Conservation (phyloP, 2,888 invertebrate species). For the Strigamia transsilvanica region DNA sequence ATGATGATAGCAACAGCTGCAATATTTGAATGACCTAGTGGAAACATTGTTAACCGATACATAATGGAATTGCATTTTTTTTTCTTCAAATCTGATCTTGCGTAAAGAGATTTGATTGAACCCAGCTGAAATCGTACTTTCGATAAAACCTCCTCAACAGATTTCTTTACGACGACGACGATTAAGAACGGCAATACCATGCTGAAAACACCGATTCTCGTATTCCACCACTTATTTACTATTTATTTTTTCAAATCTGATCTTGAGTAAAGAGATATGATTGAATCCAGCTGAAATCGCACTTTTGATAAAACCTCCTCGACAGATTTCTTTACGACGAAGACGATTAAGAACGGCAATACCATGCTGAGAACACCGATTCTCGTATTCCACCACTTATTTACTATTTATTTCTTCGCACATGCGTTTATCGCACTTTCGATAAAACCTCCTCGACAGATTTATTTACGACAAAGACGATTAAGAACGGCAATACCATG, state of each 20-base stretch:
- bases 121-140: no score
- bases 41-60: background rate
- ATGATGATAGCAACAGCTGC: conserved; percentile 5
- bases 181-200: background rate
- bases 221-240: background rate
- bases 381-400: background rate
- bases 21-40: background rate
- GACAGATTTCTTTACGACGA: background rate
- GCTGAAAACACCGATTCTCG: background rate
- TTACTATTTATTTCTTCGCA: no score
- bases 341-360: background rate
- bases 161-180: background rate
- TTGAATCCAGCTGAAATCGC: no score
- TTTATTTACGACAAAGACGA: background rate
- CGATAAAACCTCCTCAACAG: background rate
- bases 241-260: no score
- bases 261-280: no score
- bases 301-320: background rate
- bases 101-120: no score
- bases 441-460: background rate
- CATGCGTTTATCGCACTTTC: no score
- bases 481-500: background rate
- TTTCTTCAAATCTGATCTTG: no score
- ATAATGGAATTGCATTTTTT: background rate
- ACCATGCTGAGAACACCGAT: background rate